Percentiles rank a stretch among this genome's conserved stretches.
These are phyloP conservation scores for Caenorhabditis sulstoni DNA, from an alignment of 2,888 invertebrate species.

Conservation along the genomic window DNA sequence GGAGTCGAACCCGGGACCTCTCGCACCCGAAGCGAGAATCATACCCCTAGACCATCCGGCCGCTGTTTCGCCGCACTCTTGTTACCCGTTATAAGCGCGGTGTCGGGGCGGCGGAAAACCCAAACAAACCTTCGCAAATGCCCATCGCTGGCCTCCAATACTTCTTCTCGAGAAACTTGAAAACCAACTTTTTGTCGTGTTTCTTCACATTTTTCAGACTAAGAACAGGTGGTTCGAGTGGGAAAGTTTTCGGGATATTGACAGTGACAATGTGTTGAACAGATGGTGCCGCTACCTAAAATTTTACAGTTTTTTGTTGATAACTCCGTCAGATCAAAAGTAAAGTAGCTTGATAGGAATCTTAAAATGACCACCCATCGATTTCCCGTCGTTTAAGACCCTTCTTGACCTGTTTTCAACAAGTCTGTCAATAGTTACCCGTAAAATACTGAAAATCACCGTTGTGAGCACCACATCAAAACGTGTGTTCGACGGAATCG, in stretches of 20 bases:
- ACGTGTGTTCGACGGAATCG: constrained; percentile 54
- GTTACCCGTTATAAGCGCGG: background rate
- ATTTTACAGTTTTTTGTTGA: background rate
- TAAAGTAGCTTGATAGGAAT: background rate
- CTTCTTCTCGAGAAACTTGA: constrained; percentile 39
- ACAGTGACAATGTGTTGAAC: constrained; percentile 42
- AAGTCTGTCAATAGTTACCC: too few relatives aligned
- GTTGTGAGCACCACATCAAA: constrained; percentile 55
- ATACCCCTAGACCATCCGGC: constrained; percentile 79
- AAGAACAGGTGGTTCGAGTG: constrained; percentile 28
- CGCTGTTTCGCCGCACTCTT: constrained; percentile 77
- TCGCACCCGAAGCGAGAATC: constrained; percentile 81
- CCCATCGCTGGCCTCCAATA: constrained; percentile 42
- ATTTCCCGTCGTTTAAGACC: too few relatives aligned
- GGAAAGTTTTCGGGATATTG: constrained; percentile 39
- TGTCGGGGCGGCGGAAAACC: background rate
- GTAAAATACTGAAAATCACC: constrained; percentile 11
- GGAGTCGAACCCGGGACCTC: constrained; percentile 80
- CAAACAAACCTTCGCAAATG: constrained; percentile 29
- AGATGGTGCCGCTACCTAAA: constrained; percentile 37
- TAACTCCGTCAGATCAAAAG: background rate
- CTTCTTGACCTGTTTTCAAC: background rate
- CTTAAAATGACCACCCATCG: too few relatives aligned
- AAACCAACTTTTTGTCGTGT: constrained; percentile 39
- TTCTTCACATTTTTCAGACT: constrained; percentile 5